Evolutionary conservation across 2,888 invertebrate genomes (phyloP).

Genomic region (Volucella inanis): DNA sequence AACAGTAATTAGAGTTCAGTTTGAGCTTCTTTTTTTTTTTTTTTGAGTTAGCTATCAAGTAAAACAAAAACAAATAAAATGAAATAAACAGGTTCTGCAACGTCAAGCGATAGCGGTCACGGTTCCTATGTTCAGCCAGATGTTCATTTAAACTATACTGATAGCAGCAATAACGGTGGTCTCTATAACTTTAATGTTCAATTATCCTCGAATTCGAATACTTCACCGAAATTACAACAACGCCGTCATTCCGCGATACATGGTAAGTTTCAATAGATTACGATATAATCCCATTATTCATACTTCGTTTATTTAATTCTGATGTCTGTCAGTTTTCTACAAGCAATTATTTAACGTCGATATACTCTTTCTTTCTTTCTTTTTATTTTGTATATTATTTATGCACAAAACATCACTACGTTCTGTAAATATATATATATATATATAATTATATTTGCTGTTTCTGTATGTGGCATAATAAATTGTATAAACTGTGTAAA

Average conservation of each 20-base stretch:
- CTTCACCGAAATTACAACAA: constrained; percentile 82
- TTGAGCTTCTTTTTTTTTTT: no score
- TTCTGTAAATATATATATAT: constrained; percentile 40
- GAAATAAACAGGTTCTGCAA: constrained; percentile 88
- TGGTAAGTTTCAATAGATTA: constrained; percentile 81
- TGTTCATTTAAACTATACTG: constrained; percentile 76
- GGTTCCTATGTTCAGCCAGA: constrained; percentile 88
- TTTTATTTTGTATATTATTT: constrained; percentile 53
- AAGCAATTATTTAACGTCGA: constrained; percentile 30
- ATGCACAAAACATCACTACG: constrained; percentile 79
- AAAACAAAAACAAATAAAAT: constrained; percentile 50
- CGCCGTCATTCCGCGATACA: constrained; percentile 85
- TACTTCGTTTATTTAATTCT: constrained; percentile 9
- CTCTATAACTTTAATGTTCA: constrained; percentile 77
- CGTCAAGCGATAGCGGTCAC: constrained; percentile 96
- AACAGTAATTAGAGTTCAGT: no score
- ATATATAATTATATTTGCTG: constrained; percentile 30
- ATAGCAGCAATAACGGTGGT: constrained; percentile 76
- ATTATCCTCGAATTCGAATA: constrained; percentile 80
- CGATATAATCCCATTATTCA: constrained; percentile 42
- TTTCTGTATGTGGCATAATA: constrained; percentile 32
- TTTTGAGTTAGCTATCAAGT: constrained; percentile 1
- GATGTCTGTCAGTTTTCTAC: constrained; percentile 15
- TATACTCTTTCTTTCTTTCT: constrained; percentile 19
- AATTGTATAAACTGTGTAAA: constrained; percentile 41